Evolutionary conservation across 2,113 vertebrate genomes (phyloP).

Genomic region (Paralichthys olivaceus): DNA sequence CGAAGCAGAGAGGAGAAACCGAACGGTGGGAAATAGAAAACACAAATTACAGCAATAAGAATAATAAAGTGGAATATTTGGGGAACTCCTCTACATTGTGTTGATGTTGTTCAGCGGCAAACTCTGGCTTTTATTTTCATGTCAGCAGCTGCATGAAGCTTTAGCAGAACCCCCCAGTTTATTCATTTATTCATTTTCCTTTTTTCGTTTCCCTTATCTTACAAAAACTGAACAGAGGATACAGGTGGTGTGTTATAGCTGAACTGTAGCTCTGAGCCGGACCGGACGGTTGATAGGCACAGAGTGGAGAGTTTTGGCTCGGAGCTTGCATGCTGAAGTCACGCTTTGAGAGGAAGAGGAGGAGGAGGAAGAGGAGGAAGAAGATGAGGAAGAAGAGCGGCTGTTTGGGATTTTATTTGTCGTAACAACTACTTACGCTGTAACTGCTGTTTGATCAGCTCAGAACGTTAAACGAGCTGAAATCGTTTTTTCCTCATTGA

Average conservation of each 20-base stretch:
- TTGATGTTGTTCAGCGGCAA: conserved; percentile 53
- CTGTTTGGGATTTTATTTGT: conserved; percentile 56
- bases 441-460: background rate
- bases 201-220: conserved; percentile 64
- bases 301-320: conserved; percentile 94
- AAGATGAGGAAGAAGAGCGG: background rate
- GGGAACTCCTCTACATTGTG: conserved; percentile 54
- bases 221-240: conserved; percentile 74
- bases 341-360: conserved; percentile 73
- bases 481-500: background rate
- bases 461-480: background rate
- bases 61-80: conserved; percentile 34
- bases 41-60: conserved; percentile 35
- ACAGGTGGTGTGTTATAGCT: conserved; percentile 79
- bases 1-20: conserved; percentile 54
- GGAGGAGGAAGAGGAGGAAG: background rate
- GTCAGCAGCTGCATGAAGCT: conserved; percentile 86
- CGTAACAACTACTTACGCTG: background rate
- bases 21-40: conserved; percentile 14
- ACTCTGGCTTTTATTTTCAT: conserved; percentile 54
- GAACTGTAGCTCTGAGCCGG: conserved; percentile 83
- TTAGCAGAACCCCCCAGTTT: conserved; percentile 78
- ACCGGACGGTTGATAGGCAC: conserved; percentile 90
- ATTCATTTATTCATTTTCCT: conserved; percentile 43
- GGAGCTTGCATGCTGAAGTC: conserved; percentile 95